Percentiles rank a stretch among this genome's conserved stretches.
These are phyloP conservation scores for Crotophaga sulcirostris DNA, from an alignment of 2,113 vertebrate genomes.

Conservation along the genomic window DNA sequence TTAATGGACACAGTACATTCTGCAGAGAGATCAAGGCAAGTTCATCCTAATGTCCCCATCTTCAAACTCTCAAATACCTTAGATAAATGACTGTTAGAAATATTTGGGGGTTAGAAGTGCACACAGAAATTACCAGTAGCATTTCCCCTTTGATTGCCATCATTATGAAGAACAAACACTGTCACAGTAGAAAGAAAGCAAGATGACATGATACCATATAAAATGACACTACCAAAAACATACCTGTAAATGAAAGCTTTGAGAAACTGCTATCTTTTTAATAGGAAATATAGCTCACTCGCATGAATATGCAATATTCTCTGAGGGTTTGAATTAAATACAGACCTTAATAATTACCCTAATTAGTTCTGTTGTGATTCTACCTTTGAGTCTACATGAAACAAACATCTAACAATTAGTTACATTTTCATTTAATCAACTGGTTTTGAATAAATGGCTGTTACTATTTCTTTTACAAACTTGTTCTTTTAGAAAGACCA, in stretches of 20 bases:
- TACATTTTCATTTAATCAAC: slow-evolving; percentile 51
- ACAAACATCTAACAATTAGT: slow-evolving; percentile 69
- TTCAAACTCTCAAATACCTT: not conserved
- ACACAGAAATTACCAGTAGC: slow-evolving; percentile 38
- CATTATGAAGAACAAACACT: slow-evolving; percentile 49
- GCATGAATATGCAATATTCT: slow-evolving; percentile 56
- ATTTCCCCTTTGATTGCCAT: slow-evolving; percentile 55
- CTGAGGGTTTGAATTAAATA: slow-evolving; percentile 63
- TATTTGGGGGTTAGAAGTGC: slow-evolving; percentile 31
- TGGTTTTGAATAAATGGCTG: slow-evolving; percentile 47
- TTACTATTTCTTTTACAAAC: slow-evolving; percentile 33
- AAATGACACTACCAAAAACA: not conserved
- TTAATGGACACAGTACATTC: not conserved
- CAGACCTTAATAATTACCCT: slow-evolving; percentile 71
- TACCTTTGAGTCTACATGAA: slow-evolving; percentile 71
- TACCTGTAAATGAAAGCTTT: slow-evolving; percentile 32
- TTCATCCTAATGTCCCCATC: not conserved
- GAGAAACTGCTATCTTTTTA: slow-evolving; percentile 2
- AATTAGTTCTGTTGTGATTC: slow-evolving; percentile 72
- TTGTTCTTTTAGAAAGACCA: slow-evolving; percentile 48
- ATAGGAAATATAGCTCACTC: slow-evolving; percentile 29
- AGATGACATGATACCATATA: not conserved
- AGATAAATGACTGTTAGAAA: slow-evolving; percentile 29
- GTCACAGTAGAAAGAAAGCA: slow-evolving; percentile 6
- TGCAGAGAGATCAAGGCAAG: slow-evolving; percentile 17